phyloP scores from a whole-genome alignment of 2,797 vertebrate species.

The Labeo calbasu region DNA sequence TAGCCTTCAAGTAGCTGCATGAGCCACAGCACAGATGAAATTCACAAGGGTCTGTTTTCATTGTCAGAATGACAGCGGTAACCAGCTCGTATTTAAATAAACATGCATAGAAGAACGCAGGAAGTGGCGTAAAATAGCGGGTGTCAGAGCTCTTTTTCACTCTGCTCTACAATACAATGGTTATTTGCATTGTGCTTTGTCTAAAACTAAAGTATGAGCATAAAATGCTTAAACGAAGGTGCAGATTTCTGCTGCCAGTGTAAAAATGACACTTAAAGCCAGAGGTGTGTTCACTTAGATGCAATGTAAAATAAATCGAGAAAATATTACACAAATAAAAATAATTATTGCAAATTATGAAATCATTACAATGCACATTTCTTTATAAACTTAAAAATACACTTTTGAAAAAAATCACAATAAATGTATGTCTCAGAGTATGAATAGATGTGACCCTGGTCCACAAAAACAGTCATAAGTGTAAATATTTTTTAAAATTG shows the following conservation, averaged over 20 bases:
- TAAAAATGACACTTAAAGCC: background rate
- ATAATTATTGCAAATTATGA: too few relatives aligned
- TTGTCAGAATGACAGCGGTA: constrained; percentile 23
- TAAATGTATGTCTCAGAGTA: background rate
- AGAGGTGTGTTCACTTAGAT: background rate
- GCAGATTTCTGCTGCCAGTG: background rate
- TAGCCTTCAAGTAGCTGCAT: constrained; percentile 20
- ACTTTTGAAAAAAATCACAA: background rate
- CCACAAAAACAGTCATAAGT: too few relatives aligned
- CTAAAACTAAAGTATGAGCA: constrained; percentile 23
- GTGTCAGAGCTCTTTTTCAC: background rate
- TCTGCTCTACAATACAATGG: background rate
- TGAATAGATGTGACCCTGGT: background rate
- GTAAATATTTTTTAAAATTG: too few relatives aligned
- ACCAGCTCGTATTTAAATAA: background rate
- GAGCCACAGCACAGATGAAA: background rate
- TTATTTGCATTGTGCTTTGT: constrained; percentile 28
- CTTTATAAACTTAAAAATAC: background rate
- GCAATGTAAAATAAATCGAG: background rate
- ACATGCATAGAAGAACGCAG: background rate
- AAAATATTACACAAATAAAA: background rate
- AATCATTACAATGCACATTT: background rate
- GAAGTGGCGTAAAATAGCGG: background rate
- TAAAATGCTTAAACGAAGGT: constrained; percentile 29
- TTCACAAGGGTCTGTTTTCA: constrained; percentile 20